Percentiles rank a stretch among this genome's conserved stretches.
phyloP scores from a whole-genome alignment of 2,113 vertebrate genomes.

The Patagioenas fasciata region DNA sequence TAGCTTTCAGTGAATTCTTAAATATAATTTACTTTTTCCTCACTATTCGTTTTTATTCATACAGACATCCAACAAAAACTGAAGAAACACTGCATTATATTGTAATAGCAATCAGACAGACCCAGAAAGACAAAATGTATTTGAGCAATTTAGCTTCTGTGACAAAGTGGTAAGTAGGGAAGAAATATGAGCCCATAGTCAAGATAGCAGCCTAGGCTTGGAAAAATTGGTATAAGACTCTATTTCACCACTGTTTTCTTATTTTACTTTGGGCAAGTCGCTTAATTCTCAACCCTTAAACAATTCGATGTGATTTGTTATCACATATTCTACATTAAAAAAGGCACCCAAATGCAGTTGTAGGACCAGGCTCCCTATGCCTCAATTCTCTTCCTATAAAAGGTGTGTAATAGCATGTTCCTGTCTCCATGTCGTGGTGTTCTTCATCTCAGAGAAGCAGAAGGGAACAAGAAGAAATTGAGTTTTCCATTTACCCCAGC shows the following conservation, averaged over 20 bases:
- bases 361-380: background rate
- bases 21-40: slow-evolving; percentile 33
- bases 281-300: background rate
- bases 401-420: background rate
- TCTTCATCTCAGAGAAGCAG: background rate
- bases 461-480: background rate
- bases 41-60: slow-evolving; percentile 28
- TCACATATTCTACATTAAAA: background rate
- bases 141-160: background rate
- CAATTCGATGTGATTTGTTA: background rate
- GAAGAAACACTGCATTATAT: slow-evolving; percentile 10
- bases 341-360: background rate
- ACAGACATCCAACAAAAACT: background rate
- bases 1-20: slow-evolving; percentile 36
- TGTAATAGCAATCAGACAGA: background rate
- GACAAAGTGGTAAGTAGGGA: background rate
- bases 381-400: background rate
- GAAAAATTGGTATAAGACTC: background rate
- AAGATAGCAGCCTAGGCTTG: background rate
- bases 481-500: background rate
- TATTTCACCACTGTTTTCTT: background rate
- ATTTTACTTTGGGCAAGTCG: background rate
- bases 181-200: background rate
- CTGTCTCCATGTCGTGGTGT: fast-evolving
- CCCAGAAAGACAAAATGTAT: background rate